These are phyloP conservation scores for Lomographa bimaculata DNA, from an alignment of 2,888 invertebrate genomes.

Conservation along the genomic window DNA sequence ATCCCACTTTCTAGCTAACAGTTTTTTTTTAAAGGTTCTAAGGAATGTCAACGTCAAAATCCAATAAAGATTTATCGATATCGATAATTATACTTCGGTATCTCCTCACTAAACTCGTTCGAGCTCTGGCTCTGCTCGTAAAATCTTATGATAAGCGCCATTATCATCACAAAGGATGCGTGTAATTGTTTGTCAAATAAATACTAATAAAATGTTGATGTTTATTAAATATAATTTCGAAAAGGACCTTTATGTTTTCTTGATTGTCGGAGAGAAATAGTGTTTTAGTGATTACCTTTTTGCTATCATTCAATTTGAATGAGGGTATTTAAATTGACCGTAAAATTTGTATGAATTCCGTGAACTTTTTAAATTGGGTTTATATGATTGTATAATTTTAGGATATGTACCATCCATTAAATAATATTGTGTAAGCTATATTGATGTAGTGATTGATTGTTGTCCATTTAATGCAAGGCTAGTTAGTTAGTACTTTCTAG, in stretches of 20 bases:
- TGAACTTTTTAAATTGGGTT: background rate
- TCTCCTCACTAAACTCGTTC: slow-evolving; percentile 49
- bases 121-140: slow-evolving; percentile 59
- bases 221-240: slow-evolving; percentile 79
- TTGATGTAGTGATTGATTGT: too few species aligned
- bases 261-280: slow-evolving; percentile 56
- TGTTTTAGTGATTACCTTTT: slow-evolving; percentile 38
- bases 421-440: too few species aligned
- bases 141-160: slow-evolving; percentile 77
- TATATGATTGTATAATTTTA: too few species aligned
- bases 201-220: slow-evolving; percentile 79
- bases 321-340: slow-evolving; percentile 28
- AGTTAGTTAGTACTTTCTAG: too few species aligned
- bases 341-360: slow-evolving; percentile 22
- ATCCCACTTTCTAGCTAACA: too few species aligned
- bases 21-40: too few species aligned
- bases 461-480: too few species aligned
- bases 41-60: too few species aligned
- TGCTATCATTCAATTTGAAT: slow-evolving; percentile 28
- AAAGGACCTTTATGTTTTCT: slow-evolving; percentile 58
- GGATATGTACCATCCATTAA: too few species aligned
- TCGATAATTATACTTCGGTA: slow-evolving; percentile 32
- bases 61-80: slow-evolving; percentile 42
- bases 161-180: slow-evolving; percentile 81
- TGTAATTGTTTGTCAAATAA: slow-evolving; percentile 84